A percentile compares a stretch with the other conserved stretches of the same genome.
Conservation (phyloP, 2,113 vertebrate genomes). For the Isichthys henryi region DNA sequence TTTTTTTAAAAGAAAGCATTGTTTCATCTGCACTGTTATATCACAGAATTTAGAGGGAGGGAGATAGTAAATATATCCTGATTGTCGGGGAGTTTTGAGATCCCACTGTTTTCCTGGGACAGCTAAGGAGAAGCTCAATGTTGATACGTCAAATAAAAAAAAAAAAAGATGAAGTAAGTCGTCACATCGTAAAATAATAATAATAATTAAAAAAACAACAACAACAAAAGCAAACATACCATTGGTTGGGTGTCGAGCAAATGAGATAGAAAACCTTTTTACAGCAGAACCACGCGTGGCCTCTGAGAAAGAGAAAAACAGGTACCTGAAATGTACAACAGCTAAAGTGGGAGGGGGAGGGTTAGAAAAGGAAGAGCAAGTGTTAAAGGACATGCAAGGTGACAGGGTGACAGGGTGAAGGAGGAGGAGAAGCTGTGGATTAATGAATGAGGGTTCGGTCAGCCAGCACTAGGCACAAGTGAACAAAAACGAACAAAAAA, state of each 20-base stretch:
- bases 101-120: constrained; percentile 16
- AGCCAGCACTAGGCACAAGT: constrained; percentile 22
- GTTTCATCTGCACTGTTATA: background rate
- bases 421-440: constrained; percentile 20
- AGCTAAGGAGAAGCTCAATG: constrained; percentile 55
- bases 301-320: constrained; percentile 96
- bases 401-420: constrained; percentile 43
- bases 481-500: background rate
- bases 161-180: constrained; percentile 63
- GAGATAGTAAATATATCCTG: background rate
- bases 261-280: constrained; percentile 97
- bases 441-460: constrained; percentile 17
- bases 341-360: constrained; percentile 63
- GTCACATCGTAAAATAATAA: constrained; percentile 73
- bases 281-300: constrained; percentile 87
- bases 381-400: constrained; percentile 47
- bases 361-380: constrained; percentile 52
- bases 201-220: constrained; percentile 73
- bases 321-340: constrained; percentile 84
- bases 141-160: constrained; percentile 56
- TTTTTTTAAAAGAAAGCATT: background rate
- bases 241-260: constrained; percentile 96
- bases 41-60: background rate
- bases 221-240: constrained; percentile 89
- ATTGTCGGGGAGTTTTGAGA: background rate